Conservation (phyloP, 2,797 vertebrate species). For the Hippoglossus hippoglossus region DNA sequence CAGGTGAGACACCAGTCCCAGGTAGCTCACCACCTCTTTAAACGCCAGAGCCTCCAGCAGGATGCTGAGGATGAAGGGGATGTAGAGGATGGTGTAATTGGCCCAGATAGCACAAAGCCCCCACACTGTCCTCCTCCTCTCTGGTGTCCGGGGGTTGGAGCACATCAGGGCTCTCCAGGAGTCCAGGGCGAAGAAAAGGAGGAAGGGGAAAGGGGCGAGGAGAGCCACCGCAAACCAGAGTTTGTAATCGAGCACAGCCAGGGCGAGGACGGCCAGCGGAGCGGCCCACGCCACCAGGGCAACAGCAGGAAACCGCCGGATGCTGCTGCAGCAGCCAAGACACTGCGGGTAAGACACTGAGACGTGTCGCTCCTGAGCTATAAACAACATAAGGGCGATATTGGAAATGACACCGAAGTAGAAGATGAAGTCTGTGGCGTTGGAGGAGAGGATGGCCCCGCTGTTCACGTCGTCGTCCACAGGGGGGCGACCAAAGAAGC, state of each 20-base stretch:
- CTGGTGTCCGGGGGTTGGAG: constrained; percentile 35
- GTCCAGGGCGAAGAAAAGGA: constrained; percentile 77
- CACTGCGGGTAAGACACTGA: constrained; percentile 67
- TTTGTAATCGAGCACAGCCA: constrained; percentile 56
- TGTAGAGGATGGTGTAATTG: constrained; percentile 76
- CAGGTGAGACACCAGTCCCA: constrained; percentile 67
- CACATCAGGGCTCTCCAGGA: constrained; percentile 70
- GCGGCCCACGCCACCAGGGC: constrained; percentile 55
- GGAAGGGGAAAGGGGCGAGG: constrained; percentile 74
- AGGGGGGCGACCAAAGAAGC: constrained; percentile 68
- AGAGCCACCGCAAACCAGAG: constrained; percentile 67
- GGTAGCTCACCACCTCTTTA: constrained; percentile 36
- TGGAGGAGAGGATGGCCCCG: neutral
- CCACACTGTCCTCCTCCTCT: constrained; percentile 62
- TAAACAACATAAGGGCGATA: constrained; percentile 73
- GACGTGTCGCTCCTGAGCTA: constrained; percentile 75
- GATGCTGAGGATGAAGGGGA: constrained; percentile 72
- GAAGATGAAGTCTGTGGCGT: constrained; percentile 65
- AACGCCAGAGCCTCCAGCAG: constrained; percentile 69
- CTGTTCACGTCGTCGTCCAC: neutral
- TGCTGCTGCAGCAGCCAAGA: constrained; percentile 41
- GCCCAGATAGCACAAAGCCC: constrained; percentile 66
- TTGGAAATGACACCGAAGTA: constrained; percentile 73
- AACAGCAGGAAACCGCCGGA: constrained; percentile 44
- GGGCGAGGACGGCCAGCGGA: constrained; percentile 62